phyloP scores from a whole-genome alignment of 2,888 invertebrate species.

The Punctoribates punctum region DNA sequence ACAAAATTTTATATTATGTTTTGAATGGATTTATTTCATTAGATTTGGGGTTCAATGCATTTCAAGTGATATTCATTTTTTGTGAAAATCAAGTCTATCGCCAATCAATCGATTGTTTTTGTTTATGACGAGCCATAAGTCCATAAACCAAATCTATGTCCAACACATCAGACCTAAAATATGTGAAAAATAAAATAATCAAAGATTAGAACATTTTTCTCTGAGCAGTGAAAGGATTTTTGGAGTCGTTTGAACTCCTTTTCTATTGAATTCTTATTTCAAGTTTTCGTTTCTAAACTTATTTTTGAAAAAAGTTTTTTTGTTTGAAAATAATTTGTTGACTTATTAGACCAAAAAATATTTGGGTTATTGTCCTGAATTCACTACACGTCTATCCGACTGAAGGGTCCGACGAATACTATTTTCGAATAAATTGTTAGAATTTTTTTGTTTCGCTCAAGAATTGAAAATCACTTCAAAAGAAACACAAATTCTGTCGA shows the following conservation, averaged over 20 bases:
- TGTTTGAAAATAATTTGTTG: constrained; percentile 4
- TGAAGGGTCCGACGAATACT: not conserved
- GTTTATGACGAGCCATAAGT: not conserved
- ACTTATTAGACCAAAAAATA: constrained; percentile 23
- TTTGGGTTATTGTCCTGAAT: constrained; percentile 33
- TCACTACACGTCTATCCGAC: constrained; percentile 2
- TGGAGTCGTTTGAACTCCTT: not conserved
- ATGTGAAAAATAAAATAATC: not conserved
- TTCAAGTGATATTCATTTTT: not conserved
- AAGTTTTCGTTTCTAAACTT: not conserved
- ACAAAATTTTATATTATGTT: not conserved
- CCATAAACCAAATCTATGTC: too few species aligned
- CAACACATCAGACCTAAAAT: not conserved
- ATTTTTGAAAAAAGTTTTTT: not conserved
- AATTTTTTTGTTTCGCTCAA: not conserved
- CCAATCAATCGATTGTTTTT: not conserved
- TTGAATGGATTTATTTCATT: not conserved
- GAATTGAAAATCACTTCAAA: not conserved
- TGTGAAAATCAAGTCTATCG: not conserved
- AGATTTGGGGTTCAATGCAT: not conserved
- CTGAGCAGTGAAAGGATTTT: not conserved
- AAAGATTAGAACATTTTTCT: not conserved
- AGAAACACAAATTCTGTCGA: not conserved
- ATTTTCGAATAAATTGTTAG: not conserved
- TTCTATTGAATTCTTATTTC: not conserved